A percentile compares a stretch with the other conserved stretches of the same genome.
Conservation (phyloP, 2,888 invertebrate species). For the Andrena camellia region DNA sequence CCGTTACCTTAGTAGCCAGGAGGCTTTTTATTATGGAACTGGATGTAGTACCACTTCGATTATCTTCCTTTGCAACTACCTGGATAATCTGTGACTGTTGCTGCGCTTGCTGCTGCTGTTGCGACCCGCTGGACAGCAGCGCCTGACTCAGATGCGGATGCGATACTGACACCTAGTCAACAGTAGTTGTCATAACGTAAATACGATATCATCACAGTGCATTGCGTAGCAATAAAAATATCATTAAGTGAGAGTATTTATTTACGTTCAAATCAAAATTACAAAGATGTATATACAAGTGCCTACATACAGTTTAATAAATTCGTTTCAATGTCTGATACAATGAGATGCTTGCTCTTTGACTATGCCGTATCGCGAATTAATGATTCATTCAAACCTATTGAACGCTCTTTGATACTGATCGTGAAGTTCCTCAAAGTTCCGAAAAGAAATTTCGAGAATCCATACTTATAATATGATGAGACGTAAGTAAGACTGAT, state of each 20-base stretch:
- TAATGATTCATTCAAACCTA: background rate
- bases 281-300: background rate
- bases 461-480: background rate
- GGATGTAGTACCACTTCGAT: slow-evolving; percentile 86
- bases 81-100: slow-evolving; percentile 77
- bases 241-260: slow-evolving; percentile 42
- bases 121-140: slow-evolving; percentile 85
- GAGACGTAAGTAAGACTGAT: slow-evolving; percentile 5
- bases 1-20: slow-evolving; percentile 95
- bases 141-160: slow-evolving; percentile 89
- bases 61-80: slow-evolving; percentile 82
- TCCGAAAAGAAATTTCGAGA: background rate
- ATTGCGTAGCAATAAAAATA: background rate
- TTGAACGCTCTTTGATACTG: background rate
- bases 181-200: slow-evolving; percentile 56
- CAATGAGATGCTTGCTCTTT: background rate
- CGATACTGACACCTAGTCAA: slow-evolving; percentile 86
- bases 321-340: background rate
- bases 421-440: background rate
- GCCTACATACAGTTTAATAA: background rate
- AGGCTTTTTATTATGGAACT: slow-evolving; percentile 97
- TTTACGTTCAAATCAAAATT: slow-evolving; percentile 7
- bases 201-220: background rate
- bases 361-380: background rate
- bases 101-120: slow-evolving; percentile 70